Evolutionary conservation across 2,888 invertebrate genomes (phyloP).

Genomic region (Pterostichus madidus): DNA sequence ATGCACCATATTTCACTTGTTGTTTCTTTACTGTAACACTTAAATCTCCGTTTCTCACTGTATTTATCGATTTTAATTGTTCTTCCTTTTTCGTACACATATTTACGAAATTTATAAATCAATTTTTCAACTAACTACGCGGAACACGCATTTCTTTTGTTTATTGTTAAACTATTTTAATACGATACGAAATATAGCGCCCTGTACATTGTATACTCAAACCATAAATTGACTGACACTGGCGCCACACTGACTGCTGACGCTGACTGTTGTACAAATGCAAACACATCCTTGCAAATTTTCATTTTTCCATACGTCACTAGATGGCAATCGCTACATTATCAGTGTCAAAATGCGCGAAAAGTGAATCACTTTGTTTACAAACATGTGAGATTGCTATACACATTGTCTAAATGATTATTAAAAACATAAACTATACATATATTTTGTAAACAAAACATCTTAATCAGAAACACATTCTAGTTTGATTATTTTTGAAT

Average conservation of each 20-base stretch:
- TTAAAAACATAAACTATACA: too few relatives aligned
- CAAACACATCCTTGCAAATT: conserved; percentile 4
- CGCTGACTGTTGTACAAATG: conserved; percentile 25
- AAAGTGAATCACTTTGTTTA: too few relatives aligned
- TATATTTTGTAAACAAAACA: too few relatives aligned
- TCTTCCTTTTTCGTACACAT: conserved; percentile 61
- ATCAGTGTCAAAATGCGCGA: too few relatives aligned
- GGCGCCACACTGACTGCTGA: conserved; percentile 46
- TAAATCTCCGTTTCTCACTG: conserved; percentile 42
- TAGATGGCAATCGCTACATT: not conserved
- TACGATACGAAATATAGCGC: not conserved
- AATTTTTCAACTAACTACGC: not conserved
- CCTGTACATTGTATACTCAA: too few relatives aligned
- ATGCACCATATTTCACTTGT: conserved; percentile 18
- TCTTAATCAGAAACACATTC: too few relatives aligned
- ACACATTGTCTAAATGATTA: too few relatives aligned
- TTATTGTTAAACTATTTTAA: too few relatives aligned
- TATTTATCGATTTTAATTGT: conserved; percentile 36
- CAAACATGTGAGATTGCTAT: too few relatives aligned
- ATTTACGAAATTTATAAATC: conserved; percentile 10
- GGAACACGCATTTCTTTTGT: conserved; percentile 53
- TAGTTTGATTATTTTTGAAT: too few relatives aligned
- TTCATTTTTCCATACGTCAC: not conserved
- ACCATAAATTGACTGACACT: too few relatives aligned
- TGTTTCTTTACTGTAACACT: conserved; percentile 56